phyloP scores from a whole-genome alignment of 2,888 invertebrate genomes.

The Notocelia uddmanniana region DNA sequence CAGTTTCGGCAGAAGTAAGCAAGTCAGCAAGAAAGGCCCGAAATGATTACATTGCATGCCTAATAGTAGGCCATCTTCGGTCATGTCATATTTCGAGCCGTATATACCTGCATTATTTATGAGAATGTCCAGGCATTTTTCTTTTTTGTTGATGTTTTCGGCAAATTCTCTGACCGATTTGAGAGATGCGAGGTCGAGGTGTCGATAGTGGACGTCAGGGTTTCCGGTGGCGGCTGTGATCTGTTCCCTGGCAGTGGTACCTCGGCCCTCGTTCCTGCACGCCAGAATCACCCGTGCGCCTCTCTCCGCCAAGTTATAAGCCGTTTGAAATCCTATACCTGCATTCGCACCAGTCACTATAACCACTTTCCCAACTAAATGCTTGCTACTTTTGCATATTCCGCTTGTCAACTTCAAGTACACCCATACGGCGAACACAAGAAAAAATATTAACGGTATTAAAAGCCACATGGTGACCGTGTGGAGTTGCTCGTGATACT shows the following conservation, averaged over 20 bases:
- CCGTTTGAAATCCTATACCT: constrained; percentile 36
- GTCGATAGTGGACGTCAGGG: constrained; percentile 58
- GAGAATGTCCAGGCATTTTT: constrained; percentile 78
- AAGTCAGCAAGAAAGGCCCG: constrained; percentile 87
- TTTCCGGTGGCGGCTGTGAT: constrained; percentile 47
- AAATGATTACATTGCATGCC: constrained; percentile 83
- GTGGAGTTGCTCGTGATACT: background rate
- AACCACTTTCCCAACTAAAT: constrained; percentile 46
- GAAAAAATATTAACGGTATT: constrained; percentile 4
- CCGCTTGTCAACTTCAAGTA: constrained; percentile 41
- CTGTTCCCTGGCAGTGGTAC: constrained; percentile 74
- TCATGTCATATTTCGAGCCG: constrained; percentile 63
- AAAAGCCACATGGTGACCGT: constrained; percentile 1
- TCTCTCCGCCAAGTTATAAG: constrained; percentile 68
- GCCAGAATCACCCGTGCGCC: constrained; percentile 93
- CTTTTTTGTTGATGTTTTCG: constrained; percentile 74
- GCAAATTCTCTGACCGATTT: constrained; percentile 84
- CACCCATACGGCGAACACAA: constrained; percentile 3
- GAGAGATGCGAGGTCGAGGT: constrained; percentile 74
- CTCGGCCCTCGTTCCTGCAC: constrained; percentile 89
- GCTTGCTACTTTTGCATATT: constrained; percentile 48
- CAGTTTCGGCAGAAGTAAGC: constrained; percentile 76
- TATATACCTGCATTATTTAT: constrained; percentile 84
- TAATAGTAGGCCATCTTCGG: constrained; percentile 84
- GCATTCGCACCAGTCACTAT: constrained; percentile 35